A percentile compares a stretch with the other conserved stretches of the same genome.
Evolutionary conservation across 2,888 invertebrate genomes (phyloP).

Genomic region (Lottia gigantea): DNA sequence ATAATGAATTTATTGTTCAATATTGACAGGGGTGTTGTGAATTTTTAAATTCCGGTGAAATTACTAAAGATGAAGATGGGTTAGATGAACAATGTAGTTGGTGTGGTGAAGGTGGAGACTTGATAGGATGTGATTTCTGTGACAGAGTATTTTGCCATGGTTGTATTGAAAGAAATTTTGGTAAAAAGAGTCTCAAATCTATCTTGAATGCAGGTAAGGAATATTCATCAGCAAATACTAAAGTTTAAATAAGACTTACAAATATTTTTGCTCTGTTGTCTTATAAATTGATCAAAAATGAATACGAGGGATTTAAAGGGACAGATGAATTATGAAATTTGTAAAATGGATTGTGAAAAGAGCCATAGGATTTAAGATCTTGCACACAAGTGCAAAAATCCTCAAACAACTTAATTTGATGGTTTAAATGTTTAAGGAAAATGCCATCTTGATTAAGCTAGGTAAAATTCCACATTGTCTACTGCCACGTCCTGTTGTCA

Average conservation of each 20-base stretch:
- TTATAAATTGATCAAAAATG: too few species aligned
- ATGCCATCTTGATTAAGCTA: too few species aligned
- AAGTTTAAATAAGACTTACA: too few species aligned
- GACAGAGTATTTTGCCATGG: slow-evolving; percentile 70
- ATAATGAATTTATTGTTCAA: too few species aligned
- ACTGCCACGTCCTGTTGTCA: not conserved
- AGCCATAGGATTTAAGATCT: too few species aligned
- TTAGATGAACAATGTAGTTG: slow-evolving; percentile 71
- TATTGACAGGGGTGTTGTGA: slow-evolving; percentile 60
- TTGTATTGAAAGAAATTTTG: slow-evolving; percentile 71
- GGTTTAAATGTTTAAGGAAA: too few species aligned
- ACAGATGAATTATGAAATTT: not conserved
- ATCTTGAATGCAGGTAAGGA: slow-evolving; percentile 53
- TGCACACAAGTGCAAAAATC: too few species aligned
- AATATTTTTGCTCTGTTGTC: too few species aligned
- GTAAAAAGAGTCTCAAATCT: slow-evolving; percentile 55
- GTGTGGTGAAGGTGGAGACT: slow-evolving; percentile 70
- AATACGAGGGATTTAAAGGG: too few species aligned
- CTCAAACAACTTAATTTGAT: too few species aligned
- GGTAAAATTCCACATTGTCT: not conserved
- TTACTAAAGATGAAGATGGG: slow-evolving; percentile 69
- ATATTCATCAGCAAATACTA: not conserved
- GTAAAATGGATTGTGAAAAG: not conserved
- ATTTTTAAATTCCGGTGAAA: slow-evolving; percentile 65
- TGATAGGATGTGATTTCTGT: slow-evolving; percentile 70